Evolutionary conservation across 2,888 invertebrate species (phyloP).

Genomic region (Pimpla rufipes): DNA sequence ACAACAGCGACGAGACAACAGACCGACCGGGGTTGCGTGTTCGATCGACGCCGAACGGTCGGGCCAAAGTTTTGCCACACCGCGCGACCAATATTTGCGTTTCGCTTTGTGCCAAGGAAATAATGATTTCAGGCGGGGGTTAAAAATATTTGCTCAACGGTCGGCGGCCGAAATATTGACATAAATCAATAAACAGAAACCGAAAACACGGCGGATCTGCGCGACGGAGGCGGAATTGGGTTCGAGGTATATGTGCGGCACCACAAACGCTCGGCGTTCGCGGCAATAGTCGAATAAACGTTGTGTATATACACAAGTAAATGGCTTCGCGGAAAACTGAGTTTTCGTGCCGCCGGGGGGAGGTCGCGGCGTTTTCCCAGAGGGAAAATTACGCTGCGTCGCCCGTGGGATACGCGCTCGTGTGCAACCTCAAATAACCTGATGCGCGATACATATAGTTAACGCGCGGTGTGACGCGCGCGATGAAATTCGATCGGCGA

Average conservation of each 20-base stretch:
- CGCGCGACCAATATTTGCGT: background rate
- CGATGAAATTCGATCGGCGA: slow-evolving; percentile 36
- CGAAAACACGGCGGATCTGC: background rate
- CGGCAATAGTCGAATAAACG: slow-evolving; percentile 42
- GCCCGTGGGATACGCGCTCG: slow-evolving; percentile 30
- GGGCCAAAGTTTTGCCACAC: background rate
- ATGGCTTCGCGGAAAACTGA: slow-evolving; percentile 47
- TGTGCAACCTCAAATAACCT: slow-evolving; percentile 43
- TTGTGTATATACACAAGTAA: slow-evolving; percentile 22
- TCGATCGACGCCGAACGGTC: background rate
- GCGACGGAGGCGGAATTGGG: too few relatives aligned
- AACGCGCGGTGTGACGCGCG: slow-evolving; percentile 7
- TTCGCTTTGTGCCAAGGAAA: background rate
- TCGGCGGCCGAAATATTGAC: slow-evolving; percentile 9
- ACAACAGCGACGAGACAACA: too few relatives aligned
- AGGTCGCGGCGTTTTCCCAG: slow-evolving; percentile 19
- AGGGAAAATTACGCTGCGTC: slow-evolving; percentile 55
- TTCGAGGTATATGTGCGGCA: too few relatives aligned
- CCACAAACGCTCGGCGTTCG: background rate
- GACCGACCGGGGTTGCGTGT: background rate
- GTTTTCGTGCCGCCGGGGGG: slow-evolving; percentile 37
- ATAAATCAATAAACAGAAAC: background rate
- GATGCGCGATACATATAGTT: background rate
- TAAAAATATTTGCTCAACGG: slow-evolving; percentile 21
- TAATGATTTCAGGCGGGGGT: background rate